Evolutionary conservation across 2,113 vertebrate genomes (phyloP).

Genomic region (Brachypteracias leptosomus): DNA sequence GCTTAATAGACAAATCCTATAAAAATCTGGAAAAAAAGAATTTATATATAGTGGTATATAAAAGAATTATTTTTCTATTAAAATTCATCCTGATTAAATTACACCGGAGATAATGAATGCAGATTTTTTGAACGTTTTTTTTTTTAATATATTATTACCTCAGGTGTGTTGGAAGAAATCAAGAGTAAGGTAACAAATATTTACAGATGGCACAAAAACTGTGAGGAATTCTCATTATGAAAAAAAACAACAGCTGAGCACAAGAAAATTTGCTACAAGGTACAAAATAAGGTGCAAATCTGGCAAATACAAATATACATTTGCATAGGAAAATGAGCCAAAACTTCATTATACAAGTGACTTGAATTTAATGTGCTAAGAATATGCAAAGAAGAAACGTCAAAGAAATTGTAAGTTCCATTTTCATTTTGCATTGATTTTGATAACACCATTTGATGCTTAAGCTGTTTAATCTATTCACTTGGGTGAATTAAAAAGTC

Average conservation of each 20-base stretch:
- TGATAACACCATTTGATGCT: not conserved
- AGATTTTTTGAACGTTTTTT: accelerated
- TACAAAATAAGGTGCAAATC: not conserved
- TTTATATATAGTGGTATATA: not conserved
- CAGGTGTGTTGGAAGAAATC: not conserved
- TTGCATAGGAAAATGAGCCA: not conserved
- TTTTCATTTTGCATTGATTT: not conserved
- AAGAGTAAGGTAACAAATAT: not conserved
- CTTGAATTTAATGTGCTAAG: not conserved
- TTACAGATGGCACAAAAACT: not conserved
- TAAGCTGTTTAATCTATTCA: not conserved
- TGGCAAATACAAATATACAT: not conserved
- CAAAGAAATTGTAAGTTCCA: not conserved
- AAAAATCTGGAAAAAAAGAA: not conserved
- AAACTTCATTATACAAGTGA: not conserved
- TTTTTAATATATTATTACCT: not conserved
- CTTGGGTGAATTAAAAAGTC: not conserved
- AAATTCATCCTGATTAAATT: not conserved
- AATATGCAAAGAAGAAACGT: not conserved
- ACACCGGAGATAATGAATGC: not conserved
- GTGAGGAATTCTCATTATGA: not conserved
- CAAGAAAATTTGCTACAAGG: not conserved
- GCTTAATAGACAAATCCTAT: not conserved
- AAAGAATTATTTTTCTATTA: not conserved
- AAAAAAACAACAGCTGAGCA: not conserved